Conservation (phyloP, 2,888 invertebrate genomes). For the Augiades crinisus region DNA sequence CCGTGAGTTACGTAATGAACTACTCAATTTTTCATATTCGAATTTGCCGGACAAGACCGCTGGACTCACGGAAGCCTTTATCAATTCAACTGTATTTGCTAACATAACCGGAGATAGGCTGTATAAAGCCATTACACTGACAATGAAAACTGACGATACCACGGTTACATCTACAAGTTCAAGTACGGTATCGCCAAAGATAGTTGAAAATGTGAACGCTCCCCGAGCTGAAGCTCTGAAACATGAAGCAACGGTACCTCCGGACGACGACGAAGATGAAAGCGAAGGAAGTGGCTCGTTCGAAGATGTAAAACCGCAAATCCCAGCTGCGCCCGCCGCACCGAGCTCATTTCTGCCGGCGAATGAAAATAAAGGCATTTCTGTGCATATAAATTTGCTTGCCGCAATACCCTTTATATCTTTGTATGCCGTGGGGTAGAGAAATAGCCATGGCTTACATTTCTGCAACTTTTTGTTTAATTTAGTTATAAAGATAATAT, state of each 20-base stretch:
- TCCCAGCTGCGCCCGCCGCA: slow-evolving; percentile 62
- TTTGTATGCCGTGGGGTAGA: slow-evolving; percentile 15
- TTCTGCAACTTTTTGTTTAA: not conserved
- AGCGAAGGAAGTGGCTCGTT: slow-evolving; percentile 65
- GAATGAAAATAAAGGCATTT: slow-evolving; percentile 50
- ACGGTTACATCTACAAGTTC: slow-evolving; percentile 29
- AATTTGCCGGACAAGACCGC: slow-evolving; percentile 36
- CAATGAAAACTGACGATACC: slow-evolving; percentile 32
- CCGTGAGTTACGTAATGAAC: slow-evolving; percentile 45
- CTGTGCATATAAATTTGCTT: slow-evolving; percentile 33
- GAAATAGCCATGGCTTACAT: not conserved
- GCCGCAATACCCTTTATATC: slow-evolving; percentile 33
- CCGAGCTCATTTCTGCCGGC: slow-evolving; percentile 69
- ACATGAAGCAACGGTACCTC: slow-evolving; percentile 60
- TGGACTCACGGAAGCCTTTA: slow-evolving; percentile 48
- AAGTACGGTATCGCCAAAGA: slow-evolving; percentile 1
- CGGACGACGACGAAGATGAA: slow-evolving; percentile 72
- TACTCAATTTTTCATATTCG: slow-evolving; percentile 51
- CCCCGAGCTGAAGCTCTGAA: slow-evolving; percentile 63
- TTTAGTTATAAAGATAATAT: not conserved
- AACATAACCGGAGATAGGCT: slow-evolving; percentile 47
- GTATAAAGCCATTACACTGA: slow-evolving; percentile 47
- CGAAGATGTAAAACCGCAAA: slow-evolving; percentile 51
- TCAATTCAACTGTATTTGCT: slow-evolving; percentile 47
- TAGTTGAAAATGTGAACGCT: slow-evolving; percentile 25